phyloP scores from a whole-genome alignment of 2,888 invertebrate genomes.

The Rhorus exstirpatorius region DNA sequence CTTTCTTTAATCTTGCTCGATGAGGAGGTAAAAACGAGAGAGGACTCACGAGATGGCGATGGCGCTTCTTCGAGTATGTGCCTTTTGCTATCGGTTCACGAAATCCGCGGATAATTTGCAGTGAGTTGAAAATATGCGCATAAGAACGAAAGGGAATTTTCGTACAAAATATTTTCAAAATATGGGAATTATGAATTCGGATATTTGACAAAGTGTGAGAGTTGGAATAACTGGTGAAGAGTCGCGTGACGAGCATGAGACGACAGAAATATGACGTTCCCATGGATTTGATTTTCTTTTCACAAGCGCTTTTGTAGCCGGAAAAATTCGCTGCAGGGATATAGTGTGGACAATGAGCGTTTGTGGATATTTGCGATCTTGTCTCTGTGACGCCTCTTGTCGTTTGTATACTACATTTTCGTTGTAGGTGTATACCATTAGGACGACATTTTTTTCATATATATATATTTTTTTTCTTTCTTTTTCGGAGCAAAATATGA shows the following conservation, averaged over 20 bases:
- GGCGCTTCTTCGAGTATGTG: too few relatives aligned
- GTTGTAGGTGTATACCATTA: slow-evolving; percentile 1
- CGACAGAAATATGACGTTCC: slow-evolving; percentile 20
- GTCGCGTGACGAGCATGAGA: background rate
- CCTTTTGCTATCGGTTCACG: too few relatives aligned
- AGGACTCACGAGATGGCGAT: too few relatives aligned
- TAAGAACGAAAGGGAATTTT: slow-evolving; percentile 2
- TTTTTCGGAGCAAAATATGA: slow-evolving; percentile 67
- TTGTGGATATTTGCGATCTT: slow-evolving; percentile 53
- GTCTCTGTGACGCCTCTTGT: slow-evolving; percentile 35
- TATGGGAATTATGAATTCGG: slow-evolving; percentile 52
- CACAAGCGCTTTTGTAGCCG: slow-evolving; percentile 14
- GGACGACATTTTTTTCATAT: slow-evolving; percentile 28
- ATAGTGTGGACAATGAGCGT: slow-evolving; percentile 25
- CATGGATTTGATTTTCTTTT: background rate
- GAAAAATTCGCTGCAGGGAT: slow-evolving; percentile 30
- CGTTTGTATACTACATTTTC: slow-evolving; percentile 9
- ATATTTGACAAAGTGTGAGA: slow-evolving; percentile 8
- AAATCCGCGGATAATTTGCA: slow-evolving; percentile 44
- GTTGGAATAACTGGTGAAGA: slow-evolving; percentile 17
- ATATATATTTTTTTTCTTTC: slow-evolving; percentile 4
- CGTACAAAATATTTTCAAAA: slow-evolving; percentile 68
- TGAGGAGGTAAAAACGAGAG: too few relatives aligned
- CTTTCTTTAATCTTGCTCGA: too few relatives aligned
- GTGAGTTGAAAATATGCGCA: background rate